phyloP scores from a whole-genome alignment of 92 coral and sea anemone genomes.

The Siderastrea siderea region DNA sequence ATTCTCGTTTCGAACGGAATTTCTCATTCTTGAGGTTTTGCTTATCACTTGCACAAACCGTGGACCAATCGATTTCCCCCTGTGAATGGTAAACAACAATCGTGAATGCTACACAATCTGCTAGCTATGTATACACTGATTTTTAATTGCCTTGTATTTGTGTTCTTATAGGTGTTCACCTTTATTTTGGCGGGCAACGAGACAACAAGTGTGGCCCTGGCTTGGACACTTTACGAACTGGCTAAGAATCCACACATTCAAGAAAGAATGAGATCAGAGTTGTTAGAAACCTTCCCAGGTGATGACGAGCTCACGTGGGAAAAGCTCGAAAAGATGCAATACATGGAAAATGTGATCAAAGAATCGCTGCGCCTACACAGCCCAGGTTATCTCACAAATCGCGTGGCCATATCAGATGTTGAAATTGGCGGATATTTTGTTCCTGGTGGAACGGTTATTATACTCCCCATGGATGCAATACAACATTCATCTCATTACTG shows the following conservation, averaged over 20 bases:
- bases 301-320: conserved; percentile 64
- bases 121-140: no score
- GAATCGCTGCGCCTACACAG: conserved; percentile 82
- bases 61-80: no score
- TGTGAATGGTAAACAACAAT: no score
- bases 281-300: conserved; percentile 44
- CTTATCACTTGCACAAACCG: no score
- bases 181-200: conserved; percentile 86
- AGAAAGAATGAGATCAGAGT: conserved; percentile 43
- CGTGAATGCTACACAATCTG: no score
- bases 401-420: conserved; percentile 60
- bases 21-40: no score
- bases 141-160: background rate
- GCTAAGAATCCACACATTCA: conserved; percentile 73
- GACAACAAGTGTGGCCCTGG: conserved; percentile 78
- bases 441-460: conserved; percentile 63
- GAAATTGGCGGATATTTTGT: conserved; percentile 69
- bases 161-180: conserved; percentile 49
- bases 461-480: conserved; percentile 58
- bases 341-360: conserved; percentile 62
- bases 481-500: conserved; percentile 67
- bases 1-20: no score
- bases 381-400: conserved; percentile 61
- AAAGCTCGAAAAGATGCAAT: conserved; percentile 52
- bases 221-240: conserved; percentile 83